Percentiles rank a stretch among this genome's conserved stretches.
Conservation (phyloP, 2,888 invertebrate species). For the Bursaphelenchus okinawaensis region DNA sequence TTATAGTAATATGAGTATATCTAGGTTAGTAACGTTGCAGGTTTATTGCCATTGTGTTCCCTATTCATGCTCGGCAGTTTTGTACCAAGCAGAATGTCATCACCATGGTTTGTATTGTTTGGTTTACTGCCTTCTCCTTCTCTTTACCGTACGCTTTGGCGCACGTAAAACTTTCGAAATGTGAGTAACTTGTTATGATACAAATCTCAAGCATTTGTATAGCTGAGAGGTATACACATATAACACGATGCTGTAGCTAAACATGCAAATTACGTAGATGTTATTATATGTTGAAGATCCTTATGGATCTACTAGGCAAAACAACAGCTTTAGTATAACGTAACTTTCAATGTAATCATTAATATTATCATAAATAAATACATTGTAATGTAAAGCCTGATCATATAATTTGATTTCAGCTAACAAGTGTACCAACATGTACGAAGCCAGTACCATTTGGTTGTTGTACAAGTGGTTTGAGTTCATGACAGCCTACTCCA, state of each 20-base stretch:
- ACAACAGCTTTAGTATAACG: no score
- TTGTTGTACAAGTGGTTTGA: constrained; percentile 42
- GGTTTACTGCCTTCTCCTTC: constrained; percentile 39
- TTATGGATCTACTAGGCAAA: no score
- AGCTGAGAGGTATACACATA: no score
- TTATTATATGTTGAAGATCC: no score
- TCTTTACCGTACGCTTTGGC: constrained; percentile 45
- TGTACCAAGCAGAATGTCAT: constrained; percentile 37
- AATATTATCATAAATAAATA: no score
- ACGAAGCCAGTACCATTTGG: constrained; percentile 35
- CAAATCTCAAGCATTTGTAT: no score
- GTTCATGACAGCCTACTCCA: constrained; percentile 47
- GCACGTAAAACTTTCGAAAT: constrained; percentile 29
- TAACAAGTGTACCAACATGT: constrained; percentile 35
- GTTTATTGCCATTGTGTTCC: constrained; percentile 54
- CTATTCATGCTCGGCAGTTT: constrained; percentile 47
- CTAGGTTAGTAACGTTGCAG: constrained; percentile 34
- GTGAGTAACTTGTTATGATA: no score
- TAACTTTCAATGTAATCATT: no score
- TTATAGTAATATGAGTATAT: no score
- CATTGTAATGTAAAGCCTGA: no score
- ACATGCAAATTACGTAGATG: no score
- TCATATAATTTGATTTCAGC: constrained; percentile 22
- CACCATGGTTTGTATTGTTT: constrained; percentile 28
- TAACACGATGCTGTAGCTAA: no score